phyloP scores from a whole-genome alignment of 2,113 vertebrate genomes.

The Oryzias melastigma region DNA sequence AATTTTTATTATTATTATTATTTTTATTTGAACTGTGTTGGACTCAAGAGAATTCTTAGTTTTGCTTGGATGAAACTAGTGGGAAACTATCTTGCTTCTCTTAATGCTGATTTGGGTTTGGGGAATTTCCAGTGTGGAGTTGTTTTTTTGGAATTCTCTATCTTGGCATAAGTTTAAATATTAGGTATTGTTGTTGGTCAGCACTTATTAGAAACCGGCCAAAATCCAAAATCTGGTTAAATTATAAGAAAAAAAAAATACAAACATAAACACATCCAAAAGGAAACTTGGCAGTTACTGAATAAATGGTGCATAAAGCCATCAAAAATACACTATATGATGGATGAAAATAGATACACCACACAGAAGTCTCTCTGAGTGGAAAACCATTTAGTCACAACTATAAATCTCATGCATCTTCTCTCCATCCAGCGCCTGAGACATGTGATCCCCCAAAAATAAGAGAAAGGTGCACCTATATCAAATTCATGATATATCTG shows the following conservation, averaged over 20 bases:
- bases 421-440: slow-evolving; percentile 61
- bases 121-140: no score
- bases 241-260: slow-evolving; percentile 3
- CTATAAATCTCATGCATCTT: slow-evolving; percentile 74
- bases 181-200: no score
- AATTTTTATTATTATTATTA: no score
- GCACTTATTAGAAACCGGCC: no score
- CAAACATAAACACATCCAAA: slow-evolving; percentile 7
- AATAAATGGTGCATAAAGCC: slow-evolving; percentile 61
- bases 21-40: no score
- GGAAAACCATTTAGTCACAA: slow-evolving; percentile 57
- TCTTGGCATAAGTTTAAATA: no score
- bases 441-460: slow-evolving; percentile 65
- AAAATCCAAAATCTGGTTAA: no score
- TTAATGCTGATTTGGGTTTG: no score
- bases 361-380: slow-evolving; percentile 25
- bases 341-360: slow-evolving; percentile 72
- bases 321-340: slow-evolving; percentile 49
- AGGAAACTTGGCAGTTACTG: slow-evolving; percentile 53
- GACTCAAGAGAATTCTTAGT: no score
- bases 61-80: no score
- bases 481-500: background rate
- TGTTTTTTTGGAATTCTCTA: no score
- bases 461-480: background rate
- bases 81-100: no score